Conservation (phyloP, 2,797 vertebrate species). For the Merluccius polli region DNA sequence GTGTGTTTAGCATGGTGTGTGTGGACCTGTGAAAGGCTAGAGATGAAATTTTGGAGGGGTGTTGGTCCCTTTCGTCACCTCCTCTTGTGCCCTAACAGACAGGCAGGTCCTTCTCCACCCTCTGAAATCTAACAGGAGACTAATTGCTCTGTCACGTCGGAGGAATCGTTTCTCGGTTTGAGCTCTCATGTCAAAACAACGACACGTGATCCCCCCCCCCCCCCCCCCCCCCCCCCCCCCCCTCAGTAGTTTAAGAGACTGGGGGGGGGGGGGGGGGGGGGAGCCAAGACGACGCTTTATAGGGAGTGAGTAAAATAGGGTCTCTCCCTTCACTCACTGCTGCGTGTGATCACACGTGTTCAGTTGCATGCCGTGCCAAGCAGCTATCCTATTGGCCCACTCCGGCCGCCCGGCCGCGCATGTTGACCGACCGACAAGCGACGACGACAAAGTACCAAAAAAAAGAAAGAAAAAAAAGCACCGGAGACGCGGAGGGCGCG, state of each 20-base stretch:
- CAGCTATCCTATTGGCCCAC: no score
- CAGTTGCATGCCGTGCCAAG: no score
- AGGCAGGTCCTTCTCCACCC: slow-evolving; percentile 44
- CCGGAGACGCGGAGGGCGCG: no score
- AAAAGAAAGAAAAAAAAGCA: no score
- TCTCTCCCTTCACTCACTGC: no score
- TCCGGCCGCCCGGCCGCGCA: no score
- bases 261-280: slow-evolving; percentile 9
- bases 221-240: slow-evolving; percentile 30
- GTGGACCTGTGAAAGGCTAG: slow-evolving; percentile 41
- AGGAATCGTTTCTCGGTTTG: slow-evolving; percentile 63
- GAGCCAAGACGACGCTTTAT: neutral
- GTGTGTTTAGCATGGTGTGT: slow-evolving; percentile 52
- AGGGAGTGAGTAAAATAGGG: neutral
- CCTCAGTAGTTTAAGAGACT: slow-evolving; percentile 31
- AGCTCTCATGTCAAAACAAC: slow-evolving; percentile 71
- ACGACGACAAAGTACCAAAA: no score
- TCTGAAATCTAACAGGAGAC: slow-evolving; percentile 57
- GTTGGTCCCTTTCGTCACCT: slow-evolving; percentile 62
- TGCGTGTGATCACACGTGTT: no score
- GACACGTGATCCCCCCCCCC: slow-evolving; percentile 64
- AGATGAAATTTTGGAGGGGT: slow-evolving; percentile 49
- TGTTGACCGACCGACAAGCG: no score
- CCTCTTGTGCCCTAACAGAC: slow-evolving; percentile 47
- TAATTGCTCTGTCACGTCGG: slow-evolving; percentile 73